A percentile compares a stretch with the other conserved stretches of the same genome.
These are phyloP conservation scores for Leptobrachium ailaonicum DNA, from an alignment of 2,113 vertebrate genomes.

Conservation along the genomic window DNA sequence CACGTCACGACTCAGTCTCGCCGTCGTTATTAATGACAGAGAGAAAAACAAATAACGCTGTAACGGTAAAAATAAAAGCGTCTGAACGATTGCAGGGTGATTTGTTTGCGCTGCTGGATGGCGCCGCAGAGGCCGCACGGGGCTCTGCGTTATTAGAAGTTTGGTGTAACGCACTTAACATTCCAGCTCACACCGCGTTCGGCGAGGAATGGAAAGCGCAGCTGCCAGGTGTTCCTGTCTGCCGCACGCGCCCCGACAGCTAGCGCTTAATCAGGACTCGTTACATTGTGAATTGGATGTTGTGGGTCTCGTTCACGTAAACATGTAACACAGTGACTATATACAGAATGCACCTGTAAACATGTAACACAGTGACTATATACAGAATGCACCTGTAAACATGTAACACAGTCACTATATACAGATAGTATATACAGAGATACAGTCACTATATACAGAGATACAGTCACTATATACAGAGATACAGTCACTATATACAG, in stretches of 20 bases:
- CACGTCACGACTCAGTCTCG: slow-evolving; percentile 1
- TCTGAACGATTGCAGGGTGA: slow-evolving; percentile 84
- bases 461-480: no score
- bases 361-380: no score
- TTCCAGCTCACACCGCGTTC: slow-evolving; percentile 48
- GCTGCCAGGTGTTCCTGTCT: no score
- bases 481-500: no score
- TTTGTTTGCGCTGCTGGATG: slow-evolving; percentile 71
- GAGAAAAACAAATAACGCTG: slow-evolving; percentile 64
- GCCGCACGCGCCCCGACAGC: no score
- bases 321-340: no score
- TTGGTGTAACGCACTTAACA: slow-evolving; percentile 64
- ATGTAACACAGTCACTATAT: no score
- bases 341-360: no score
- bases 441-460: no score
- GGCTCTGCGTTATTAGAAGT: slow-evolving; percentile 75
- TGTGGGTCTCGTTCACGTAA: background rate
- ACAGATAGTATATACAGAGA: no score
- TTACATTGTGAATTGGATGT: background rate
- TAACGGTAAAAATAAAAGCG: slow-evolving; percentile 72
- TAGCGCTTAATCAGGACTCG: slow-evolving; percentile 11
- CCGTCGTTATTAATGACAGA: slow-evolving; percentile 27
- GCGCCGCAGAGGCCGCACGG: slow-evolving; percentile 66
- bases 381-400: no score
- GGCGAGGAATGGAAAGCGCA: slow-evolving; percentile 43